Evolutionary conservation across 2,888 invertebrate species (phyloP), one percentile per base, ranked within the genome.

Genomic region (Cryptops parisi): DNA sequence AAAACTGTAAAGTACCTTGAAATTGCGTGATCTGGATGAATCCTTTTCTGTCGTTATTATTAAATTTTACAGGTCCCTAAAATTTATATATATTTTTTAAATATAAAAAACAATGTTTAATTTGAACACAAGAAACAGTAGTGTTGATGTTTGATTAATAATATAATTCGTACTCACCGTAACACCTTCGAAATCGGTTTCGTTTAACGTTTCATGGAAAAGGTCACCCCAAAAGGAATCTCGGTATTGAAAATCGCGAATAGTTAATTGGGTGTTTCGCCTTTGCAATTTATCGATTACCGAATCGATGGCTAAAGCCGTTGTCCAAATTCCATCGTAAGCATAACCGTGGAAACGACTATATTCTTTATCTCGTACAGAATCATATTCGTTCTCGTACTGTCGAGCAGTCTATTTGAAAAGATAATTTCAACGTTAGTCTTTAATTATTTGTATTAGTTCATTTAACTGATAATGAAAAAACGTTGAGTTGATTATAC

Each of bases 261-360:
- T 58, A 41, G 57, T 47, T 52, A 55, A 43, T 50, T 57, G 55
- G 57, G 57, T 39, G 55, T 40, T 19, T 24, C 51, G 19, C n/a
- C 15, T 53, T 48, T 45, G 78, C 76, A 84, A 79, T 59, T 80
- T 74, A 60, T 83, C 81, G 0, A 90, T 83, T 23, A 93, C 89
- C 59, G 83, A 82, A 65, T 94, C 87, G 56, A 98, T 85, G 1
- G 96, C 96, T 56, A 91, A 70, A 0, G 97, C 97, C 60, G 97
- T 88, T 0, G 94, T 89, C 96, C 97, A 97, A 60, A 98, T 87
- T 3, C 91, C 97, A 69, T 98, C 97, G 68, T 97, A 98, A 9
- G 96, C 94, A 70, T 97, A 98, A 2, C 94, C 96, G 68, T 96
- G 94, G 67, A 91, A 96, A 60, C 91, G 78, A 33, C 91, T 93